Evolutionary conservation across 2,888 invertebrate species (phyloP), one percentile per base, ranked within the genome.

Genomic region (Pelosia muscerda): DNA sequence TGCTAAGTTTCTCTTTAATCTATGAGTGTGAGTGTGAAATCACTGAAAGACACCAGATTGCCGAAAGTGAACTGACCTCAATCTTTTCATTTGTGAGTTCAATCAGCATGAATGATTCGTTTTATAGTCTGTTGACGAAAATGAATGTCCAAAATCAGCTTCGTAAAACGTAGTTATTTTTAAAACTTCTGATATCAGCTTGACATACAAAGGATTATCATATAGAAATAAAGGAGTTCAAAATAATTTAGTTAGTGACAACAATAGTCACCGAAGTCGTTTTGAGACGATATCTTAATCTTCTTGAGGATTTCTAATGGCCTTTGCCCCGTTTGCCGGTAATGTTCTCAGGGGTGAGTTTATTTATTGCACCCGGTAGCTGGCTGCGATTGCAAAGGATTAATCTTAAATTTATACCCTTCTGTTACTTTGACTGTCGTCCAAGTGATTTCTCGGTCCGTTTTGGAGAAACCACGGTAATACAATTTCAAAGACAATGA

Each of bases 401-500:
- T 80, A 72, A 72, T 82, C 74, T 81, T 73, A 73, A 79, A 81
- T 84, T 81, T 78, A 80, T 77, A 74, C 72, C 68, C 73, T 42
- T 70, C 81, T 77, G 81, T 82, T 83, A 78, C 71, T 75, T 60
- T 75, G 78, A 81, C 79, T 81, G 74, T 54, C 65, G 74, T 79
- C 74, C 76, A 78, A 81, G 77, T 64, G 57, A 34, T 74, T 71
- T 71, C 60, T 63, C 26, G 61, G 70, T 69, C 66, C 58, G 49
- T 66, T 63, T 63, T 38, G 63, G 62, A 74, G 69, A 65, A 68
- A 66, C 31, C 19, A 57, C 19, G 42, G 55, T 42, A 58, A 19
- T 69, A 59, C 63, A 67, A 69, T 67, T 67, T 66, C 54, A 34
- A 34, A n/a, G 49, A 49, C n/a, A 49, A 49, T 31, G 22, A 42